Evolutionary conservation across 2,888 invertebrate species (phyloP).

Genomic region (Diarsia rubi): DNA sequence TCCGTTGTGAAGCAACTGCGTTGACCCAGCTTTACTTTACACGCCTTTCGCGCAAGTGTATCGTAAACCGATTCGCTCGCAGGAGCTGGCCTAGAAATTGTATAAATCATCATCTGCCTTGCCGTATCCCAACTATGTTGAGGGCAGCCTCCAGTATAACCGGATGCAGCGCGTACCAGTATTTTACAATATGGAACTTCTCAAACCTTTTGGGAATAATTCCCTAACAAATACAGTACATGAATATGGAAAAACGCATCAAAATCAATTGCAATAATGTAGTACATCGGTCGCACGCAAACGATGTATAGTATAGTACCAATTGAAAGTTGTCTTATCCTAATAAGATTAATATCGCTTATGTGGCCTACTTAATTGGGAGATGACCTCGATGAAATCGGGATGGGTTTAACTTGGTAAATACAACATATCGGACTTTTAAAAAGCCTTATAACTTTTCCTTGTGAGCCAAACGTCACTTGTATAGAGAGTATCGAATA

Average conservation of each 20-base stretch:
- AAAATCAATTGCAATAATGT: not conserved
- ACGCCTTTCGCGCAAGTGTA: conserved; percentile 67
- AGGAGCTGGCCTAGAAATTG: conserved; percentile 43
- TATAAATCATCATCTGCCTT: too few relatives aligned
- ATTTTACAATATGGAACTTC: not conserved
- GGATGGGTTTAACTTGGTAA: not conserved
- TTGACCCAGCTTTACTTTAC: conserved; percentile 73
- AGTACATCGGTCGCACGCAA: not conserved
- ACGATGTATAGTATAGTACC: not conserved
- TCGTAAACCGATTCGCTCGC: conserved; percentile 59
- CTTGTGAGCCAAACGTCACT: not conserved
- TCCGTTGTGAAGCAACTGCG: conserved; percentile 65
- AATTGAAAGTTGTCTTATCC: not conserved
- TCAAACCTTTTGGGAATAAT: not conserved
- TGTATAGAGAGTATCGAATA: not conserved
- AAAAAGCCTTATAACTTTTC: not conserved
- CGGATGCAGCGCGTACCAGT: too few relatives aligned
- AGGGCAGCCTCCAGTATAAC: too few relatives aligned
- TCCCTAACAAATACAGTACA: not conserved
- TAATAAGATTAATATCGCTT: not conserved
- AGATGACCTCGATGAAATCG: not conserved
- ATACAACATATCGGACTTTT: not conserved
- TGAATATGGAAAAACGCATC: not conserved
- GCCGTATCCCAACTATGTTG: too few relatives aligned
- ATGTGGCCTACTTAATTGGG: not conserved